Base-by-base conservation (phyloP, 2,113 vertebrate species). In the Hippocampus guttulatus region DNA sequence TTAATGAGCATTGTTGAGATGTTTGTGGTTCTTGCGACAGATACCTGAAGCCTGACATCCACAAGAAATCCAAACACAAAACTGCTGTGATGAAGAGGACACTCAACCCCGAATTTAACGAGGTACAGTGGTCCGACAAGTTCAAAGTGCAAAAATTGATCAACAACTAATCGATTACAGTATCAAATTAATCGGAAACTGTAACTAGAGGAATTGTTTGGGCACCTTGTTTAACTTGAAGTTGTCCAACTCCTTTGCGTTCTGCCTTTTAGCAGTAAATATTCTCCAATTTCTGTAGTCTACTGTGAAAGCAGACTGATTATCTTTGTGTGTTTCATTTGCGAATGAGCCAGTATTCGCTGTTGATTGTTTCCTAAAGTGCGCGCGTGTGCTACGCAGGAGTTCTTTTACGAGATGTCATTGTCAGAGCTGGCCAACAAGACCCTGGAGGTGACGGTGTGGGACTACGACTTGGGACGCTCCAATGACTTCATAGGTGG, bases 51-150 rank as follows among this genome's bases (percentile, higher is more conserved):
- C 55, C 55, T 18, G 55, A 58, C 55, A 58, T 58, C 10, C n/a
- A 58, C n/a, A 58, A 58, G 55, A 60, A 60, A 25, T 60, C 57
- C 57, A 60, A 60, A 60, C 57, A 58, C 25, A 60, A 60, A 60
- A 60, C 57, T 30, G 25, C 57, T 2, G 57, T 60, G 14, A 30
- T 60, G 12, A 60, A 60, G 15, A 60, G 30, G 25, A 60, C 57
- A 1, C 57, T 30, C n/a, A 60, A 60, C 57, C 57, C 57, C 6
- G 57, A 60, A 60, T 60, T 60, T 14, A 30, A 60, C 2, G 23
- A 60, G 57, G 57, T 30, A 30, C 5, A 12, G 43, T 14, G 14
- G 33, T 38, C 33, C 33, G 33, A 38, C 33, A 6, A 18, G 16
- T 18, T 51, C 16, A 7, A 20, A 16, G 6, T 20, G 47, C 47